Conservation (phyloP, 2,888 invertebrate species). For the Sisyra terminalis region DNA sequence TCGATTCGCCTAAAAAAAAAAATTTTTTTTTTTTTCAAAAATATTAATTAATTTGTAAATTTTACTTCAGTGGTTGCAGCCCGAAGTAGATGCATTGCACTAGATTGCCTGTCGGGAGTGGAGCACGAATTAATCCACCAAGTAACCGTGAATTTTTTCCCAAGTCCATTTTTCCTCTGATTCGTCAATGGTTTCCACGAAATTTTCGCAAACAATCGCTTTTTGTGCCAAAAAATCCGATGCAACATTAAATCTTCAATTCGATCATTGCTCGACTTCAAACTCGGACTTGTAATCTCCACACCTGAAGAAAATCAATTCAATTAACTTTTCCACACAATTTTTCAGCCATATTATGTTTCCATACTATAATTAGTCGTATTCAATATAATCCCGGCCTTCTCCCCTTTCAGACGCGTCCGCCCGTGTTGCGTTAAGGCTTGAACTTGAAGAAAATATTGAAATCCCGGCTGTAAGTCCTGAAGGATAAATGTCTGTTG, state of each 20-base stretch:
- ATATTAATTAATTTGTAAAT: background rate
- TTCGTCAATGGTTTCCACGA: constrained; percentile 19
- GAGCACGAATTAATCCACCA: constrained; percentile 25
- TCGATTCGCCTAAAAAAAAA: constrained; percentile 29
- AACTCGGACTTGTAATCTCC: background rate
- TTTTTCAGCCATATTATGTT: constrained; percentile 15
- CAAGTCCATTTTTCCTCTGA: constrained; percentile 10
- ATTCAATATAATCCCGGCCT: constrained; percentile 52
- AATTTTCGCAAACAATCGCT: constrained; percentile 21
- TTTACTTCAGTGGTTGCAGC: constrained; percentile 37
- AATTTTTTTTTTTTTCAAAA: background rate
- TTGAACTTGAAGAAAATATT: constrained; percentile 66
- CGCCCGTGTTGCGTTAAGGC: constrained; percentile 53
- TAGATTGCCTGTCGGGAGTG: constrained; percentile 24
- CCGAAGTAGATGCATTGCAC: constrained; percentile 27
- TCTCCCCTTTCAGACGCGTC: constrained; percentile 49
- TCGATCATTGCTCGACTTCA: constrained; percentile 10
- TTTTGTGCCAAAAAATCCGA: constrained; percentile 22
- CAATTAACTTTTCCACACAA: constrained; percentile 1
- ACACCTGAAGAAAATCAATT: background rate
- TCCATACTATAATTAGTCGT: constrained; percentile 37
- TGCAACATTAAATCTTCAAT: constrained; percentile 22
- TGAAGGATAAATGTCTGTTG: constrained; percentile 45
- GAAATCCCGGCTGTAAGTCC: constrained; percentile 46
- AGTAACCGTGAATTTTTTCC: constrained; percentile 21